Evolutionary conservation across 2,888 invertebrate genomes (phyloP), one percentile per base, ranked within the genome.

Genomic region (Epiblema foenella): DNA sequence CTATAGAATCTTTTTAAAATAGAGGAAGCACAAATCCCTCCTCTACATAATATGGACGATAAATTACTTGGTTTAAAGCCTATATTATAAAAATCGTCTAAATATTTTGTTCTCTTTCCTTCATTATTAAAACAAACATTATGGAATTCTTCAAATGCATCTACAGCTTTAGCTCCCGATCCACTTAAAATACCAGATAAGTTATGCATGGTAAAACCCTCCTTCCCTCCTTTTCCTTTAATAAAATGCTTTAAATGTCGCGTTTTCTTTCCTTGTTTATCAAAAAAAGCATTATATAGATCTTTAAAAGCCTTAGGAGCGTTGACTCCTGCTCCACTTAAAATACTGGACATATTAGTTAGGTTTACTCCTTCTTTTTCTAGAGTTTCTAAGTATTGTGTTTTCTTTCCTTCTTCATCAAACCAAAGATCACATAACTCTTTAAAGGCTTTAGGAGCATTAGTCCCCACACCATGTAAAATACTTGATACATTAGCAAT

Each of bases 131-230:
- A 79, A 75, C 78, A 81, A 29, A 75, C 68, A 57, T 62, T 70
- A 76, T 77, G 75, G 5, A 81, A 76, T 24, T 78, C 72, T 76
- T 77, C 73, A 76, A 83, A 82, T 77, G 79, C 77, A 76, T 78
- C 63, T 69, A 75, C 68, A 75, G 79, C 77, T 39, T 72, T 75
- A 73, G 71, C 42, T 74, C 76, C 78, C 65, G 78, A 73, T 69
- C 72, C 70, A 74, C 71, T 29, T 63, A 80, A 74, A 54, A 81
- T 76, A 75, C 77, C 60, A 42, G 77, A 78, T 57, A 81, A 72
- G 64, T 76, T 76, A 69, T 56, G 9, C 18, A 77, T 58, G 37
- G 71, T 76, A 68, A 77, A 74, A 51, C 72, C 76, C 60, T 75
- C 72, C 73, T 76, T 58, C 39, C 72, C 71, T 75, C 69, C 73